Percentiles rank a stretch among this genome's conserved stretches.
Evolutionary conservation across 1,140 invertebrate species (phyloP).

Genomic region (Drosophila azteca): DNA sequence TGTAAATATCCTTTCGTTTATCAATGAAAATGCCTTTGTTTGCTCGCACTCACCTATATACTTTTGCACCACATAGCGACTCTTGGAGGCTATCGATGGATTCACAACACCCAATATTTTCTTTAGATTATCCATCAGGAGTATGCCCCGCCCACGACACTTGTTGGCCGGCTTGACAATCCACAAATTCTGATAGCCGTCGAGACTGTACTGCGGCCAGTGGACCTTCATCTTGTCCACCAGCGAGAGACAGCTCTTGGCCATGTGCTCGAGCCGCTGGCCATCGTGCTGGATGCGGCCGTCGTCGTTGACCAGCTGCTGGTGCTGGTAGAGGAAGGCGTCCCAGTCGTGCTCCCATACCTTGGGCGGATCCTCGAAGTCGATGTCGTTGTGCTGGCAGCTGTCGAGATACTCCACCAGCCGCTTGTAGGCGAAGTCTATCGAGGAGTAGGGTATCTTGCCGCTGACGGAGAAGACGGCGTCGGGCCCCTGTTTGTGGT

Average conservation of each 20-base stretch:
- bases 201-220: constrained; percentile 93
- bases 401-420: constrained; percentile 90
- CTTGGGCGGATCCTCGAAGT: constrained; percentile 88
- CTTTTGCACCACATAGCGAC: constrained; percentile 96
- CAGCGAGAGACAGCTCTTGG: constrained; percentile 83
- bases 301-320: constrained; percentile 88
- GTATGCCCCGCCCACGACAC: constrained; percentile 95
- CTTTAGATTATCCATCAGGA: constrained; percentile 93
- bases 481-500: constrained; percentile 86
- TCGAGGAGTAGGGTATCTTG: constrained; percentile 88
- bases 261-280: constrained; percentile 75
- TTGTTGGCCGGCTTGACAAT: constrained; percentile 97
- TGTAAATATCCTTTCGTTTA: too few relatives aligned
- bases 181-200: constrained; percentile 95
- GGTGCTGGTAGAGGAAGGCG: constrained; percentile 91
- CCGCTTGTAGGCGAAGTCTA: constrained; percentile 92
- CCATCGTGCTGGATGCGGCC: constrained; percentile 82
- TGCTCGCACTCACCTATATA: constrained; percentile 91
- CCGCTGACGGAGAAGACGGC: constrained; percentile 86
- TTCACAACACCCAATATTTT: constrained; percentile 91
- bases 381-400: constrained; percentile 93
- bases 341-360: constrained; percentile 94
- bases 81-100: constrained; percentile 86
- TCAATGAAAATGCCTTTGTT: not conserved
- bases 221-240: constrained; percentile 85